Conservation (phyloP, 2,113 vertebrate species). For the Cynocephalus volans region DNA sequence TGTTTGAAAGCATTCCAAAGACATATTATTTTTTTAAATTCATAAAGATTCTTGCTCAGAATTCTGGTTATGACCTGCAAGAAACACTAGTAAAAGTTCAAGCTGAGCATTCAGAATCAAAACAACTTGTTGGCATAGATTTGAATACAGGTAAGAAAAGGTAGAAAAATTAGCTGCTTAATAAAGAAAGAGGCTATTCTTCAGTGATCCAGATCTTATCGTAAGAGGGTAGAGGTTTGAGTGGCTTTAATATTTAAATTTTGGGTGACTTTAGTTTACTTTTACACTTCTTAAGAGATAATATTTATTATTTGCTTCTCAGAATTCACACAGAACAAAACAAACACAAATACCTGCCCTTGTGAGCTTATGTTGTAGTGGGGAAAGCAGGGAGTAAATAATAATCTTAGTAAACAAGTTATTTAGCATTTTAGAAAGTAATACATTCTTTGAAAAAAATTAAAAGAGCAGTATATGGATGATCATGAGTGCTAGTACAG, state of each 20-base stretch:
- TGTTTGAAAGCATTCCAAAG: constrained; percentile 3
- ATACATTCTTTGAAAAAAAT: background rate
- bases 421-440: constrained; percentile 26
- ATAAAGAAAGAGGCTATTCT: constrained; percentile 24
- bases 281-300: constrained; percentile 27
- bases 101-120: constrained; percentile 92
- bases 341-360: constrained; percentile 15
- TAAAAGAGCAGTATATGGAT: background rate
- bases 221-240: background rate
- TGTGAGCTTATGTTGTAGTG: constrained; percentile 15
- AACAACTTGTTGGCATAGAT: constrained; percentile 95
- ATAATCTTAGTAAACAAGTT: constrained; percentile 38
- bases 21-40: constrained; percentile 57
- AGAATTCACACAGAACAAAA: constrained; percentile 44
- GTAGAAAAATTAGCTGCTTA: constrained; percentile 46
- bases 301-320: constrained; percentile 45
- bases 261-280: constrained; percentile 45
- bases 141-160: constrained; percentile 93
- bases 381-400: constrained; percentile 19
- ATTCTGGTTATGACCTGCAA: constrained; percentile 96
- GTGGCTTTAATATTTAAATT: constrained; percentile 57
- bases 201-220: constrained; percentile 14
- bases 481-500: background rate
- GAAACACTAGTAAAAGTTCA: constrained; percentile 98
- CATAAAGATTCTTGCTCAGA: constrained; percentile 95